phyloP scores from a whole-genome alignment of 2,797 vertebrate genomes.

The Kryptolebias ocellatus region DNA sequence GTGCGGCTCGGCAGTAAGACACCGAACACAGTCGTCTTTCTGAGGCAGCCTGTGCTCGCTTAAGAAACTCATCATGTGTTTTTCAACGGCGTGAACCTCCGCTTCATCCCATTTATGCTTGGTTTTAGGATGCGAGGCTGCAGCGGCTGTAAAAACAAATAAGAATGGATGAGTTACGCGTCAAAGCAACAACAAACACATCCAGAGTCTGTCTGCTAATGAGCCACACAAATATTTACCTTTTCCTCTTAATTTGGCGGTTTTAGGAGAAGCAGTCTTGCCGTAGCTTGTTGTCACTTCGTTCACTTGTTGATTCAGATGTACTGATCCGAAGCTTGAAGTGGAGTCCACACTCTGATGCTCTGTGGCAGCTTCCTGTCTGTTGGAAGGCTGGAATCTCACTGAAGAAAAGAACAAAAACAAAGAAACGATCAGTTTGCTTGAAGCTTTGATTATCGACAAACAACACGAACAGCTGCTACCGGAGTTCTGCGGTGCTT shows the following conservation, averaged over 20 bases:
- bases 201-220: too few species aligned
- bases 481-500: neutral
- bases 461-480: neutral
- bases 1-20: slow-evolving; percentile 55
- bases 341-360: neutral
- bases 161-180: neutral
- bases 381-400: neutral
- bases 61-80: slow-evolving; percentile 67
- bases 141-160: neutral
- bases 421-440: neutral
- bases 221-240: slow-evolving; percentile 23
- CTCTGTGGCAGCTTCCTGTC: slow-evolving; percentile 5
- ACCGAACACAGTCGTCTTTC: slow-evolving; percentile 68
- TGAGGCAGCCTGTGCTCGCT: slow-evolving; percentile 58
- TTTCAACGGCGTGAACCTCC: slow-evolving; percentile 62
- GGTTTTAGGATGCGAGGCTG: neutral
- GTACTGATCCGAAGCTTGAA: neutral
- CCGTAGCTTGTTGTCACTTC: neutral
- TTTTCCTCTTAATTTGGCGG: slow-evolving; percentile 6
- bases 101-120: slow-evolving; percentile 56
- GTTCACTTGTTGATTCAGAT: neutral
- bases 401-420: slow-evolving; percentile 18
- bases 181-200: too few species aligned
- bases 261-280: neutral
- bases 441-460: neutral